A percentile compares a stretch with the other conserved stretches of the same genome.
Conservation (phyloP, 2,797 vertebrate genomes). For the Microctenopoma stevenorrisi region DNA sequence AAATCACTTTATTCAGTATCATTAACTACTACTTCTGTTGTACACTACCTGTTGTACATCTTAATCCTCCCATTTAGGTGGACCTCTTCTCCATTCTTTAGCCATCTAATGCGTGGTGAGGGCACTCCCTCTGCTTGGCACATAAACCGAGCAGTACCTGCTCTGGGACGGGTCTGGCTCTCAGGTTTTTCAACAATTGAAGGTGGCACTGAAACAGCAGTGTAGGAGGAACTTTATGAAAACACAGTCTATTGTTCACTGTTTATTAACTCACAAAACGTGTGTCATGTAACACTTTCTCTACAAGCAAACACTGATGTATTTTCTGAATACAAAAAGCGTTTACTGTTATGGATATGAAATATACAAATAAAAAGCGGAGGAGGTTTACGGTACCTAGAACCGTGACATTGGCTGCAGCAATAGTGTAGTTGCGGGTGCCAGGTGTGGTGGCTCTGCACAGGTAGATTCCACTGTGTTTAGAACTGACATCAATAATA, state of each 20-base stretch:
- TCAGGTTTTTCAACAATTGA: slow-evolving; percentile 93
- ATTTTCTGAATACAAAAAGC: not conserved
- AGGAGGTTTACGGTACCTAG: slow-evolving; percentile 82
- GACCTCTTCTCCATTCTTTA: slow-evolving; percentile 93
- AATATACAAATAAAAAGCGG: not conserved
- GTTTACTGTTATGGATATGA: not conserved
- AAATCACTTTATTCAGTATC: not conserved
- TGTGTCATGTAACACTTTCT: not conserved
- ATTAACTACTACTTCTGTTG: not conserved
- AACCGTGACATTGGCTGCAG: slow-evolving; percentile 90
- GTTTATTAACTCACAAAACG: not conserved
- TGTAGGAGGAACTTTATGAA: slow-evolving; percentile 12
- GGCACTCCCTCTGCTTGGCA: slow-evolving; percentile 95
- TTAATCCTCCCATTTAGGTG: slow-evolving; percentile 97
- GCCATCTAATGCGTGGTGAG: slow-evolving; percentile 91
- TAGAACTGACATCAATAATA: slow-evolving; percentile 87
- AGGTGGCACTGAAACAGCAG: slow-evolving; percentile 87
- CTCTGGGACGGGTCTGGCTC: slow-evolving; percentile 95
- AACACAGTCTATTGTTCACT: not conserved
- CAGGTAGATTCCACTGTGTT: slow-evolving; percentile 91
- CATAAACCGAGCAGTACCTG: slow-evolving; percentile 95
- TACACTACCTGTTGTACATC: slow-evolving; percentile 93
- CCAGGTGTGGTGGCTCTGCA: slow-evolving; percentile 95
- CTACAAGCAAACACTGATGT: not conserved
- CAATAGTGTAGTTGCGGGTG: slow-evolving; percentile 94